Evolutionary conservation across 2,113 vertebrate species (phyloP).

Genomic region (Dunckerocampus dactyliophorus): DNA sequence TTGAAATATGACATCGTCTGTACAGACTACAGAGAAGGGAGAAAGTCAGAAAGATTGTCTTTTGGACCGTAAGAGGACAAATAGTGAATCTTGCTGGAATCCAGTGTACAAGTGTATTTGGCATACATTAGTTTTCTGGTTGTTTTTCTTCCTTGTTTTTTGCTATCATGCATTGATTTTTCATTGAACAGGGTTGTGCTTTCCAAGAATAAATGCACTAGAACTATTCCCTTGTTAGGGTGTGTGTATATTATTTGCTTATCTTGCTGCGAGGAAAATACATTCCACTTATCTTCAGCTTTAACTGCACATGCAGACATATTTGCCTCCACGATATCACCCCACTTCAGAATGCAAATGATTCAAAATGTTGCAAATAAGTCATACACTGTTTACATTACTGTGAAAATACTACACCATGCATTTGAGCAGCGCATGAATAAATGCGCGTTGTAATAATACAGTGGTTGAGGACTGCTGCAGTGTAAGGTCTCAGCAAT

Average conservation of each 20-base stretch:
- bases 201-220: constrained; percentile 12
- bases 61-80: constrained; percentile 50
- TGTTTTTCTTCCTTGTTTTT: background rate
- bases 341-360: constrained; percentile 5
- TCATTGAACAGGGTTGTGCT: constrained; percentile 3
- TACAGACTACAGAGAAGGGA: constrained; percentile 49
- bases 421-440: background rate
- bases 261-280: constrained; percentile 10
- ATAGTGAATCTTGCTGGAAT: constrained; percentile 33
- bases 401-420: constrained; percentile 11
- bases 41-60: constrained; percentile 34
- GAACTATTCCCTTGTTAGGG: constrained; percentile 4
- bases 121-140: constrained; percentile 25
- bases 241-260: constrained; percentile 28
- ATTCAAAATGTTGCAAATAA: constrained; percentile 14
- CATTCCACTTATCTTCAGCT: constrained; percentile 21
- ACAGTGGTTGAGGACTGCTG: background rate
- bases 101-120: constrained; percentile 10
- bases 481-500: constrained; percentile 3
- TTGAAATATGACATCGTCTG: constrained; percentile 73
- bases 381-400: constrained; percentile 11
- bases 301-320: constrained; percentile 32
- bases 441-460: background rate
- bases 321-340: constrained; percentile 9
- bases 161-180: background rate